A percentile compares a stretch with the other conserved stretches of the same genome.
These are phyloP conservation scores for Drosophila tripunctata DNA, from an alignment of 2,888 invertebrate species.

Conservation along the genomic window DNA sequence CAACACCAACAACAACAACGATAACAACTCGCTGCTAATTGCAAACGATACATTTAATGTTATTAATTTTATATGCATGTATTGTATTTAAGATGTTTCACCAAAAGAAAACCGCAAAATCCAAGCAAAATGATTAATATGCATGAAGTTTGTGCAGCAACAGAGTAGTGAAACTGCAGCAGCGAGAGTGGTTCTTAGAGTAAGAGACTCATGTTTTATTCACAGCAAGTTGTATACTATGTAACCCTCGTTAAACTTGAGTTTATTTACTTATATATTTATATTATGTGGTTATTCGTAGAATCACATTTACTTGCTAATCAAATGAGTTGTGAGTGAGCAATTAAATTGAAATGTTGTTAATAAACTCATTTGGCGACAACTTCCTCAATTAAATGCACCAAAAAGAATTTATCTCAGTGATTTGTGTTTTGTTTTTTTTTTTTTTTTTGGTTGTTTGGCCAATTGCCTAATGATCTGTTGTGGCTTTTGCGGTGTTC, in stretches of 20 bases:
- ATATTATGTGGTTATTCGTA: slow-evolving; percentile 17
- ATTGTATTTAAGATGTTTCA: slow-evolving; percentile 57
- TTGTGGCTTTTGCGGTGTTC: slow-evolving; percentile 24
- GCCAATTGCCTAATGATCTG: slow-evolving; percentile 44
- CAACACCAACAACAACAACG: slow-evolving; percentile 18
- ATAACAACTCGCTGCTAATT: slow-evolving; percentile 52
- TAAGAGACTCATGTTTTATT: neutral
- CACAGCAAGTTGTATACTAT: no score
- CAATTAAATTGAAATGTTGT: neutral
- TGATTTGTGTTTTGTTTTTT: no score
- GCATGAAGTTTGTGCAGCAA: no score
- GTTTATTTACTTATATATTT: neutral
- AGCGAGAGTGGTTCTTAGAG: neutral
- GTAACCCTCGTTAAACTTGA: neutral
- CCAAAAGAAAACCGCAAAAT: slow-evolving; percentile 49
- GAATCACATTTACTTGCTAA: slow-evolving; percentile 12
- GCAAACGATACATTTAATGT: slow-evolving; percentile 50
- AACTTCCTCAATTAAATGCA: slow-evolving; percentile 24
- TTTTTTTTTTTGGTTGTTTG: no score
- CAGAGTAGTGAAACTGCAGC: neutral
- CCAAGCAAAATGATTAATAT: slow-evolving; percentile 14
- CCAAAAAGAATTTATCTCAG: slow-evolving; percentile 13
- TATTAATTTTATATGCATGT: no score
- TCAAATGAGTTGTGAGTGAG: slow-evolving; percentile 10
- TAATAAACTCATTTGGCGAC: slow-evolving; percentile 15